Conservation (phyloP, 2,113 vertebrate genomes). For the Chionis minor region DNA sequence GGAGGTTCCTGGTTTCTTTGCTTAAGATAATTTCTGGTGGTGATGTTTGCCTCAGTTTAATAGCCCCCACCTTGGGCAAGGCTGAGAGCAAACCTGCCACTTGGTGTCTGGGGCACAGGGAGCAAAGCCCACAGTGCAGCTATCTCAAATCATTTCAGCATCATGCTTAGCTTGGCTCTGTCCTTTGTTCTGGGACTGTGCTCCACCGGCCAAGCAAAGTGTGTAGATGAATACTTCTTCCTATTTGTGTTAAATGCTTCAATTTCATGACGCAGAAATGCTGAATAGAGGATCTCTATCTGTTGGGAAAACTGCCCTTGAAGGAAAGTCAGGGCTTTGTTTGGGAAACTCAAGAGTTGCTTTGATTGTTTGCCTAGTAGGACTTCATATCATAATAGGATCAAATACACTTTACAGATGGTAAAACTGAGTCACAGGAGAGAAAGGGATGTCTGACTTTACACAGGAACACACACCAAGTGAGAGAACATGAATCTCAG, state of each 20-base stretch:
- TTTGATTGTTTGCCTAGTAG: background rate
- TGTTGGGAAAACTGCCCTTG: background rate
- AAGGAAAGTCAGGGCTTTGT: background rate
- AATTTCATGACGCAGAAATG: background rate
- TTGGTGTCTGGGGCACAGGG: background rate
- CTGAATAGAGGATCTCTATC: background rate
- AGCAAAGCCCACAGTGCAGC: background rate
- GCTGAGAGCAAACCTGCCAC: background rate
- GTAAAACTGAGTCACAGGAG: background rate
- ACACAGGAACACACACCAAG: background rate
- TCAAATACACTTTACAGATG: background rate
- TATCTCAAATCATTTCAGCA: fast-evolving
- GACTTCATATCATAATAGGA: background rate
- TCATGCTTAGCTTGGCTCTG: fast-evolving
- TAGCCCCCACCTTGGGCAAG: background rate
- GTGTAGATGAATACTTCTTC: background rate
- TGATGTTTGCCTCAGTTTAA: background rate
- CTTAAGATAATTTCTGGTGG: background rate
- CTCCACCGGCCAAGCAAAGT: background rate
- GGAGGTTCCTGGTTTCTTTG: background rate
- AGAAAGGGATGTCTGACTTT: background rate
- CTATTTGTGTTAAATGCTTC: background rate
- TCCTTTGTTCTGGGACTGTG: background rate
- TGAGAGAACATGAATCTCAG: background rate
- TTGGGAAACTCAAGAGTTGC: background rate